phyloP scores from a whole-genome alignment of 2,113 vertebrate genomes.

The Neofelis nebulosa region DNA sequence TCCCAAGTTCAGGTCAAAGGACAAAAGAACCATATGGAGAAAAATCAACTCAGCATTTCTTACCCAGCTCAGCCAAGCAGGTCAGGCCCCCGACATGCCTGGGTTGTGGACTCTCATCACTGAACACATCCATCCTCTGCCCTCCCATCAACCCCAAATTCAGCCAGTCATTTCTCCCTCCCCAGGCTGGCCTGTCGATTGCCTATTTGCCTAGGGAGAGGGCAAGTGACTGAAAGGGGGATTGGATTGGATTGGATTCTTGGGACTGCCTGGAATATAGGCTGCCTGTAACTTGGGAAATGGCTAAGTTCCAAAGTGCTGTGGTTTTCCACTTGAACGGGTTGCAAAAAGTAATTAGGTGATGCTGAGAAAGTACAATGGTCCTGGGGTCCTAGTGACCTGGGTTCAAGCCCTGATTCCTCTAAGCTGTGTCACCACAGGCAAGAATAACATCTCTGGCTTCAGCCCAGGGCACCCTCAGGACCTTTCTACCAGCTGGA shows the following conservation, averaged over 20 bases:
- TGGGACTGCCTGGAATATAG: not conserved
- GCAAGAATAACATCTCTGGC: not conserved
- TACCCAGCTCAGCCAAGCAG: not conserved
- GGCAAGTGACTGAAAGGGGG: not conserved
- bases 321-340: not conserved
- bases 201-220: not conserved
- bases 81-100: not conserved
- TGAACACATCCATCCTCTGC: not conserved
- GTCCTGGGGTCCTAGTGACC: not conserved
- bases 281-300: not conserved
- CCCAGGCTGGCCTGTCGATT: not conserved
- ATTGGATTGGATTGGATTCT: not conserved
- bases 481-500: not conserved
- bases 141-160: not conserved
- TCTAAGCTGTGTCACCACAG: not conserved
- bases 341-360: not conserved
- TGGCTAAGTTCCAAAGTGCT: not conserved
- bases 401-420: not conserved
- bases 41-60: constrained; percentile 39
- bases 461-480: not conserved
- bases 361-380: not conserved
- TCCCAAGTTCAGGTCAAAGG: constrained; percentile 46
- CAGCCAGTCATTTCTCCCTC: not conserved
- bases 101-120: not conserved
- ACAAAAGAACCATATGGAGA: not conserved